Conservation (phyloP, 2,113 vertebrate genomes). For the Lutjanus erythropterus region DNA sequence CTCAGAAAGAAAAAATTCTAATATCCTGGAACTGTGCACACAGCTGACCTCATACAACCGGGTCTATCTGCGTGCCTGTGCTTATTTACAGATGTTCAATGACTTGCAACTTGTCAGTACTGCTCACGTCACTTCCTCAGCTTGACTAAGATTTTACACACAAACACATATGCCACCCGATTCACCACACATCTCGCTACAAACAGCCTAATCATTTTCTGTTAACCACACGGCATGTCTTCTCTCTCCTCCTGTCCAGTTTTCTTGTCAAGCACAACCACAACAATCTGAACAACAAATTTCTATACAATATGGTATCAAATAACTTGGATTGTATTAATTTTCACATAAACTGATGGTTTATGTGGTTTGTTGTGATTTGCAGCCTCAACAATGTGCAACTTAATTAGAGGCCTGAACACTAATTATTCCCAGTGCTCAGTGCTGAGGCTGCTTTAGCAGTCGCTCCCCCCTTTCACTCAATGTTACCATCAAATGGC, state of each 20-base stretch:
- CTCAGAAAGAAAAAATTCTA: constrained; percentile 5
- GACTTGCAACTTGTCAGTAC: constrained; percentile 37
- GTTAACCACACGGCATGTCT: not conserved
- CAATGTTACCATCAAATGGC: constrained; percentile 37
- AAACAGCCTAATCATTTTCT: constrained; percentile 12
- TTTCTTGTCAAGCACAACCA: constrained; percentile 3
- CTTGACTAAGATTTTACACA: constrained; percentile 14
- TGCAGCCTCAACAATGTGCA: constrained; percentile 25
- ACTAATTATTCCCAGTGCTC: constrained; percentile 29
- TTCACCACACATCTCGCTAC: constrained; percentile 11
- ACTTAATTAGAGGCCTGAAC: constrained; percentile 28
- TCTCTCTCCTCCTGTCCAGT: not conserved
- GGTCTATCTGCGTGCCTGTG: not conserved
- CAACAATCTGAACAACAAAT: constrained; percentile 11
- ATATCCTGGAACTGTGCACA: not conserved
- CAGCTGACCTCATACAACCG: not conserved
- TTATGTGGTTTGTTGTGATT: constrained; percentile 19
- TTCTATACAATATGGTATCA: not conserved
- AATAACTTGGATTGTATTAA: not conserved
- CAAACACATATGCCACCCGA: not conserved
- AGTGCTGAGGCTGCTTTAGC: constrained; percentile 2
- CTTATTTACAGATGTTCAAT: constrained; percentile 33
- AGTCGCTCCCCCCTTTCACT: constrained; percentile 20
- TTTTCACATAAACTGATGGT: not conserved
- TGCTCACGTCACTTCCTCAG: constrained; percentile 20